Percentiles rank a stretch among this genome's conserved stretches.
Conservation (phyloP, 2,797 vertebrate species). For the Ambastaia sidthimunki region DNA sequence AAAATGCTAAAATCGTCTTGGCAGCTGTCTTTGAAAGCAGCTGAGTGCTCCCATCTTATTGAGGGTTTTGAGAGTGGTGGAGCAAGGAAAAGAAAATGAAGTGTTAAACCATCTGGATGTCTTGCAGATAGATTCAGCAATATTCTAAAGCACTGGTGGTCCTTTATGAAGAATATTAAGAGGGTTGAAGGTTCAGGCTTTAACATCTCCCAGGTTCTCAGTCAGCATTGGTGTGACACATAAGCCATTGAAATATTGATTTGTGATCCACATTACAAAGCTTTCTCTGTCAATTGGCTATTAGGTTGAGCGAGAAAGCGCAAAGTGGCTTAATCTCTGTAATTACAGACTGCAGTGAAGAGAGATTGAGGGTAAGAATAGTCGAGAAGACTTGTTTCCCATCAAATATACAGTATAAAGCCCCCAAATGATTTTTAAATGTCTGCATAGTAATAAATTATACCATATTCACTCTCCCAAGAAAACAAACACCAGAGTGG, state of each 20-base stretch:
- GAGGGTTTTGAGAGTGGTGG: constrained; percentile 32
- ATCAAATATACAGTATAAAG: constrained; percentile 23
- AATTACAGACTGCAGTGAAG: constrained; percentile 47
- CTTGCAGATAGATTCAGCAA: constrained; percentile 12
- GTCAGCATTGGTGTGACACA: constrained; percentile 26
- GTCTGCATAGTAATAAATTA: not conserved
- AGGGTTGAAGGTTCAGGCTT: not conserved
- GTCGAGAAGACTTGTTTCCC: constrained; percentile 21
- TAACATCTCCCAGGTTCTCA: not conserved
- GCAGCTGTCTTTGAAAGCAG: constrained; percentile 23
- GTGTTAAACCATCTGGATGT: constrained; percentile 28
- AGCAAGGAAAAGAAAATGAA: not conserved
- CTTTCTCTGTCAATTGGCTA: constrained; percentile 50
- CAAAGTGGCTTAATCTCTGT: constrained; percentile 45
- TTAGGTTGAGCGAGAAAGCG: constrained; percentile 44
- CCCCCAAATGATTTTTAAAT: constrained; percentile 4
- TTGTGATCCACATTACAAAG: constrained; percentile 52
- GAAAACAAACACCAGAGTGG: not conserved
- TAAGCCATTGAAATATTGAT: constrained; percentile 57
- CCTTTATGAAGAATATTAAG: not conserved
- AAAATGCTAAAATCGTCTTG: constrained; percentile 30
- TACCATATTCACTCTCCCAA: not conserved
- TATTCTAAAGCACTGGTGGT: not conserved
- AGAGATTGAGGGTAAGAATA: constrained; percentile 17
- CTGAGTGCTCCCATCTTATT: constrained; percentile 12